Base-by-base conservation (phyloP, 2,797 vertebrate species). In the Gallinago nigripennis region DNA sequence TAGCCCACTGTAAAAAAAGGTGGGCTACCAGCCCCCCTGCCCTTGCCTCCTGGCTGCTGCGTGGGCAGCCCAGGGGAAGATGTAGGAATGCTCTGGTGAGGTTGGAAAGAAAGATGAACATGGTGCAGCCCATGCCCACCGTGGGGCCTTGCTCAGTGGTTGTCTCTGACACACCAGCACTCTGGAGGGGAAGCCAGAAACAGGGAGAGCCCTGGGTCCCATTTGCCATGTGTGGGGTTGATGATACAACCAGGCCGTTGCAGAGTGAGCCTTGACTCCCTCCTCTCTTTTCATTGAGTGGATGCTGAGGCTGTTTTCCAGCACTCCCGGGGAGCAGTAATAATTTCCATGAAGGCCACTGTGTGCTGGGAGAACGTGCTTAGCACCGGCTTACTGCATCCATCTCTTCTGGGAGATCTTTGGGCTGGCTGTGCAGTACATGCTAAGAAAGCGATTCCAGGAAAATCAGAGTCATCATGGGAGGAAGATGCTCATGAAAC, bases 401-500 rank as follows among this genome's bases (percentile, higher is more conserved):
- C 41, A 6, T 76, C 73, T 69, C 85, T 58, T 37, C 65, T 86
- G 77, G 82, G 69, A 86, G 18, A 27, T 63, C 54, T 84, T 33
- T 65, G 37, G 81, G 39, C 66, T 70, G 51, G 58, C 58, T 72
- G 43, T 3, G 12, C 33, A 58, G 65, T 75, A 51, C 33, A 51
- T 0, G 8, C 37, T 61, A 58, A 82, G 72, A 63, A 90, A 92
- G 23, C 2, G 2, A 45, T 79, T 88, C 93, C 93, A 95, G 93
- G 80, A 94, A 91, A 96, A 86, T 84, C 51, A 16, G 64, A 80
- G 70, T 95, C 66, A 84, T 51, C 70, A 8, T 77, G 28, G 48
- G 43, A 63, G 54, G 63, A 94, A 81, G 63, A 63, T 37, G 25
- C 25, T 86, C 35, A 39, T 23, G 21, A 72, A 92, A 82, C 33